A percentile compares a stretch with the other conserved stretches of the same genome.
These are phyloP conservation scores for Bubo scandiacus DNA, from an alignment of 2,113 vertebrate genomes.

Conservation along the genomic window DNA sequence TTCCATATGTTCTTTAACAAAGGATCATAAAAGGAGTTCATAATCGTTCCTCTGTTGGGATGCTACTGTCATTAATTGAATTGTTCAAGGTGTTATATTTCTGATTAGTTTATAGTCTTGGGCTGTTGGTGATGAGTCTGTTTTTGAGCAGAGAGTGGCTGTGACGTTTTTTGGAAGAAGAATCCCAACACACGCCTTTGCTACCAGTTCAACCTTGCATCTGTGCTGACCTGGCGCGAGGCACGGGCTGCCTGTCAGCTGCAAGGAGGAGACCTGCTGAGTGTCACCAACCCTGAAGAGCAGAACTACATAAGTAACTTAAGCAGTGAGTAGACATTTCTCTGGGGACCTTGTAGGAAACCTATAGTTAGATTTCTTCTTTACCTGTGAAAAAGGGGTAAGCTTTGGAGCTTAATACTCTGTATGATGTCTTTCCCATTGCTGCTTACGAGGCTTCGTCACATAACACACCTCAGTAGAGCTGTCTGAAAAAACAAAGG, in stretches of 20 bases:
- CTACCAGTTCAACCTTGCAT: constrained; percentile 91
- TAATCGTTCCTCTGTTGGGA: neutral
- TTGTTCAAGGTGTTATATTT: neutral
- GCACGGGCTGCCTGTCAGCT: constrained; percentile 84
- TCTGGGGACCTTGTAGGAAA: neutral
- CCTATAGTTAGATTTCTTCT: neutral
- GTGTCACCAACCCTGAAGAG: constrained; percentile 79
- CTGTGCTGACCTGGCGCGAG: constrained; percentile 86
- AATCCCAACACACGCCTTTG: constrained; percentile 76
- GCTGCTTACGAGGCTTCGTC: neutral
- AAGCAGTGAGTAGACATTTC: constrained; percentile 73
- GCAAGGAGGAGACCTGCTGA: constrained; percentile 88
- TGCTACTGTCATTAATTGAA: neutral
- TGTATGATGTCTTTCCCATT: neutral
- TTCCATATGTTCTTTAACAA: neutral
- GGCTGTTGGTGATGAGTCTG: neutral
- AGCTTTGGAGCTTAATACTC: neutral
- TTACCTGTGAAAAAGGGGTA: neutral
- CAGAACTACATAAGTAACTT: constrained; percentile 84
- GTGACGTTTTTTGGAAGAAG: constrained; percentile 84
- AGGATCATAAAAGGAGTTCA: neutral
- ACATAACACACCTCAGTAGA: neutral
- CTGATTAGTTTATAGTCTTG: neutral
- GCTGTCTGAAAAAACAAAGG: neutral
- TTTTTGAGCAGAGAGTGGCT: constrained; percentile 71